These are phyloP conservation scores for Drosophila prolongata DNA, from an alignment of 2,888 invertebrate species.

Conservation along the genomic window DNA sequence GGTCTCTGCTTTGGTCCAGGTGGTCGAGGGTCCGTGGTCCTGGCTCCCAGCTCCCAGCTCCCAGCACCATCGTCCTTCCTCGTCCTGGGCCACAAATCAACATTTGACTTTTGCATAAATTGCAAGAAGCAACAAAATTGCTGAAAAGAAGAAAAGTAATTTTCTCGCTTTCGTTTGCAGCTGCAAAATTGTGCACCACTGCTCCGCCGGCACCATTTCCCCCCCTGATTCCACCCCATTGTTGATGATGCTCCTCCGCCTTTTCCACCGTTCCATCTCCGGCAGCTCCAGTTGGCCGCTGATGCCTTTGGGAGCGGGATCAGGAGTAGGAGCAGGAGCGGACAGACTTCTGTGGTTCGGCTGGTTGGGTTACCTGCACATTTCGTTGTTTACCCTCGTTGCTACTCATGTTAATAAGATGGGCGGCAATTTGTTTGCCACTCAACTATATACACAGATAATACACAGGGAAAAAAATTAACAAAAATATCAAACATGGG, in stretches of 20 bases:
- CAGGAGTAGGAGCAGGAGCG: constrained; percentile 23
- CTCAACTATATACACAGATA: constrained; percentile 11
- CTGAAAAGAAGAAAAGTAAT: constrained; percentile 63
- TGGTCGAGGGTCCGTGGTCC: not conserved
- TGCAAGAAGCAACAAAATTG: constrained; percentile 67
- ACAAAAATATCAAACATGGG: not conserved
- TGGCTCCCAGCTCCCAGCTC: constrained; percentile 1
- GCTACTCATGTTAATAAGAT: constrained; percentile 47
- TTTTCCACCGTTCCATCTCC: not conserved
- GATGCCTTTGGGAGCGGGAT: constrained; percentile 51
- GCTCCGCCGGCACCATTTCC: constrained; percentile 5
- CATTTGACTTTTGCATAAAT: constrained; percentile 81
- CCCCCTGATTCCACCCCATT: constrained; percentile 33
- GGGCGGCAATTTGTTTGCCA: constrained; percentile 35
- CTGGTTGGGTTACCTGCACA: constrained; percentile 48
- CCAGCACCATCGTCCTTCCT: not conserved
- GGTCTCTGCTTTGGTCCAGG: constrained; percentile 25
- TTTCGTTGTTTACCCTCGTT: constrained; percentile 49
- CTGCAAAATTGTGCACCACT: constrained; percentile 36
- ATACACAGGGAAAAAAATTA: not conserved
- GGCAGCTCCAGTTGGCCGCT: constrained; percentile 37
- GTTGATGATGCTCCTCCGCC: constrained; percentile 52
- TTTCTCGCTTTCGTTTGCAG: constrained; percentile 70
- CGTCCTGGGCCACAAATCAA: constrained; percentile 72
- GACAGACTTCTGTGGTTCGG: constrained; percentile 28